Evolutionary conservation across 2,888 invertebrate genomes (phyloP), one percentile per base, ranked within the genome.

Genomic region (Parnassius smintheus): DNA sequence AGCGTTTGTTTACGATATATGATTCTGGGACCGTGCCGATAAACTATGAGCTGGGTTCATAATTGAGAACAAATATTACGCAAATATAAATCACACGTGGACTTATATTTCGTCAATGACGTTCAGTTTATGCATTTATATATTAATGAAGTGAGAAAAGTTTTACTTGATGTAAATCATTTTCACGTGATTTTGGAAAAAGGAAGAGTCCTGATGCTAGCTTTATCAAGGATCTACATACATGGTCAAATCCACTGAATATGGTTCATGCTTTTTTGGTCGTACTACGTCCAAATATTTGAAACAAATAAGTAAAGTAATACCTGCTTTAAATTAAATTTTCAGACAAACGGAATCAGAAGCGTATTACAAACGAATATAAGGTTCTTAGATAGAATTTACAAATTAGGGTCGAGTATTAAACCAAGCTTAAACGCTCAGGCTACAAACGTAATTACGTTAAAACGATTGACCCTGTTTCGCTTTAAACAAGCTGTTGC

Each of bases 11-110:
- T 62, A 46, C 52, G 13, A 13, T 25, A 22, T 12, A 62, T 50
- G 22, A 45, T 49, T 35, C 53, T 49, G 58, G 42, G 25, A 53
- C 49, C 44, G 45, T 49, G 25, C 49, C 11, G 57, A 62, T 62
- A 62, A 58, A 54, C 54, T 49, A 10, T 42, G 49, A 41, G n/a
- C 46, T 10, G 46, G 42, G 11, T 55, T 10, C n/a, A 22, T 58
- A 44, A 62, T 62, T 58, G 44, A 62, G 58, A 58, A 58, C 54
- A 62, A 62, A 62, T 53, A 58, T n/a, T 46, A 13, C 10, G 12
- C 46, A 46, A 12, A 46, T 46, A 35, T 35, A 35, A 35, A 35
- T 35, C 7, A 35, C 35, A 35, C 35, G 35, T n/a, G 2, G 46
- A 53, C 52, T 45, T 59, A 10, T 2, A 25, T 35, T 35, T 35